Percentiles rank a stretch among this genome's conserved stretches.
These are phyloP conservation scores for Scaptomyza tumidula DNA, from an alignment of 2,888 invertebrate genomes.

Conservation along the genomic window DNA sequence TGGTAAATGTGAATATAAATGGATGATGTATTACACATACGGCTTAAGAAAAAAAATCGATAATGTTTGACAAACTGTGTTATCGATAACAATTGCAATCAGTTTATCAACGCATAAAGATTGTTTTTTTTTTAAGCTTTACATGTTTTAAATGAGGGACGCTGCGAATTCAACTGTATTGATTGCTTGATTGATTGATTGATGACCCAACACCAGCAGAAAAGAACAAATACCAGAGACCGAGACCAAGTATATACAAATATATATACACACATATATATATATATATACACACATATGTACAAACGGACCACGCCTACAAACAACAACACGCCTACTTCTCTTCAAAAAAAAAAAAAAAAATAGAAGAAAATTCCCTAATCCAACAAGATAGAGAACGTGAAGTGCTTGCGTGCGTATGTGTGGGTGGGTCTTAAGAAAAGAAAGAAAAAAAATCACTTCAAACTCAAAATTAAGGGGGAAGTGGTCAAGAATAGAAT, in stretches of 20 bases:
- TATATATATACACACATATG: not conserved
- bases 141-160: not conserved
- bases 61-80: not conserved
- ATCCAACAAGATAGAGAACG: slow-evolving; percentile 15
- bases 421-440: slow-evolving; percentile 23
- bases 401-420: slow-evolving; percentile 59
- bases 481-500: slow-evolving; percentile 11
- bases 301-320: slow-evolving; percentile 55
- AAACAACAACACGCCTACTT: slow-evolving; percentile 21
- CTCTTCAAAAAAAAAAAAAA: not conserved
- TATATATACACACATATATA: slow-evolving; percentile 7
- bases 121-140: not conserved
- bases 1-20: slow-evolving; percentile 11
- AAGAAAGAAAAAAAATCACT: slow-evolving; percentile 14
- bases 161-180: slow-evolving; percentile 1
- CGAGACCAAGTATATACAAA: slow-evolving; percentile 10
- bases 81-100: slow-evolving; percentile 7
- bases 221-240: slow-evolving; percentile 15
- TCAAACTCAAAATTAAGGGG: not conserved
- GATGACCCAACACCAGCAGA: slow-evolving; percentile 48
- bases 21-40: not conserved
- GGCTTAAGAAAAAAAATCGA: slow-evolving; percentile 30
- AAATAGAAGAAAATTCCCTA: not conserved
- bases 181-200: slow-evolving; percentile 28
- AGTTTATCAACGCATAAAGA: not conserved